These are phyloP conservation scores for Podabrus alpinus DNA, from an alignment of 2,888 invertebrate genomes.

Conservation along the genomic window DNA sequence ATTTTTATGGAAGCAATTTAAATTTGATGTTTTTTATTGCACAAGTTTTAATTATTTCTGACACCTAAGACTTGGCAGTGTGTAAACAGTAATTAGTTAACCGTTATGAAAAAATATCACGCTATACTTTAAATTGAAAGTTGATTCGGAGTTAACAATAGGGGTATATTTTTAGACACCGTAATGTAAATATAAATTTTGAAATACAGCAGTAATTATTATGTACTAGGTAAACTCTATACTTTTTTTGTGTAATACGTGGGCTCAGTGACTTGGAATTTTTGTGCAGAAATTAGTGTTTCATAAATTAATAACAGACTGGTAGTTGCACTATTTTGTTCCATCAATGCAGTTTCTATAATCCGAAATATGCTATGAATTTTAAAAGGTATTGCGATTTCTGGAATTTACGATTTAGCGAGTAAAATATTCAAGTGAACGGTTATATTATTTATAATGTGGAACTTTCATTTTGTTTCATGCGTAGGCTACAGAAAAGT, in stretches of 20 bases:
- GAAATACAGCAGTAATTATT: background rate
- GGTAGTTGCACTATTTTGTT: background rate
- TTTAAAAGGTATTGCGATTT: background rate
- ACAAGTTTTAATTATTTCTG: background rate
- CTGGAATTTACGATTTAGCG: background rate
- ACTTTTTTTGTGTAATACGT: background rate
- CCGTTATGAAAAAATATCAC: background rate
- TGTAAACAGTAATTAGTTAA: background rate
- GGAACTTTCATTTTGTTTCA: background rate
- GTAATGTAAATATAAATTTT: background rate
- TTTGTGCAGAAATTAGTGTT: background rate
- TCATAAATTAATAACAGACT: background rate
- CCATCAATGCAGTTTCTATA: background rate
- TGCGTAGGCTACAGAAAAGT: background rate
- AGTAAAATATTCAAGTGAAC: too few species aligned
- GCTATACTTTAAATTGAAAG: background rate
- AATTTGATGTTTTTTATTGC: background rate
- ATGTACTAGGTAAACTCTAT: background rate
- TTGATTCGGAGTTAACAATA: background rate
- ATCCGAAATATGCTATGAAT: background rate
- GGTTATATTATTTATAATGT: background rate
- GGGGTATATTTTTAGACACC: background rate
- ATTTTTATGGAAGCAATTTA: background rate
- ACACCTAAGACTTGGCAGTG: background rate
- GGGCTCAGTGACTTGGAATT: background rate